These are phyloP conservation scores for Teleopsis dalmanni DNA, from an alignment of 1,140 invertebrate genomes.

Conservation along the genomic window DNA sequence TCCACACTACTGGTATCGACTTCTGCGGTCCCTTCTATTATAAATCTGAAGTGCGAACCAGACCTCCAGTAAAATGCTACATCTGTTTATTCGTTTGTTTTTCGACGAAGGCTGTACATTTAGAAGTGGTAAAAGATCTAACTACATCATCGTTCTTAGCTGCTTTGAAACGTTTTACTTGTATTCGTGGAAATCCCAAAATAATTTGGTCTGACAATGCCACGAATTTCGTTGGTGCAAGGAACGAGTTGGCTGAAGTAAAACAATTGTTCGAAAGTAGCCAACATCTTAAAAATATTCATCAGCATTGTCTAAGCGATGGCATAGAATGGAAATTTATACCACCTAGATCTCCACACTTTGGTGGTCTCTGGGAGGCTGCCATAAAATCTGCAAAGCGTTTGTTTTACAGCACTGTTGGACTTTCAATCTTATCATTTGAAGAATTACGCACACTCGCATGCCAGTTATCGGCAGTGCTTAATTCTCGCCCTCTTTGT, in stretches of 20 bases:
- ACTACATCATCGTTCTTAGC: constrained; percentile 27
- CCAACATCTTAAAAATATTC: neutral
- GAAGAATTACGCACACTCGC: constrained; percentile 17
- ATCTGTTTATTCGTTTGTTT: constrained; percentile 13
- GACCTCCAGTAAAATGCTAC: constrained; percentile 7
- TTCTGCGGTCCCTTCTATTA: constrained; percentile 10
- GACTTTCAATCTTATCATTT: neutral
- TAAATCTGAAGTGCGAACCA: constrained; percentile 9
- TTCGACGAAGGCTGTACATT: constrained; percentile 5
- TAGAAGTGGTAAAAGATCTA: constrained; percentile 16
- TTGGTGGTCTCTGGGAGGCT: constrained; percentile 9
- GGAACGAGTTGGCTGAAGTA: constrained; percentile 15
- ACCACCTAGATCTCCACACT: neutral
- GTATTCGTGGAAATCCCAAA: constrained; percentile 12
- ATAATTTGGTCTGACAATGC: constrained; percentile 32
- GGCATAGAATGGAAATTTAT: constrained; percentile 20
- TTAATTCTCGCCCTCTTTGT: constrained; percentile 8
- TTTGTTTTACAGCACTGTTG: constrained; percentile 4
- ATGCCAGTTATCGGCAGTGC: constrained; percentile 2
- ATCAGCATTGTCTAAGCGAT: constrained; percentile 4
- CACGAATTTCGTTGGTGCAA: constrained; percentile 32
- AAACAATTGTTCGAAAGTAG: constrained; percentile 7
- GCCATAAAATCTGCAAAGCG: constrained; percentile 10
- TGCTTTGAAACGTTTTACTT: constrained; percentile 30
- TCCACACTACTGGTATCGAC: constrained; percentile 6